Evolutionary conservation across 2,113 vertebrate species (phyloP), one percentile per base, ranked within the genome.

Genomic region (Heterotilapia buettikoferi): DNA sequence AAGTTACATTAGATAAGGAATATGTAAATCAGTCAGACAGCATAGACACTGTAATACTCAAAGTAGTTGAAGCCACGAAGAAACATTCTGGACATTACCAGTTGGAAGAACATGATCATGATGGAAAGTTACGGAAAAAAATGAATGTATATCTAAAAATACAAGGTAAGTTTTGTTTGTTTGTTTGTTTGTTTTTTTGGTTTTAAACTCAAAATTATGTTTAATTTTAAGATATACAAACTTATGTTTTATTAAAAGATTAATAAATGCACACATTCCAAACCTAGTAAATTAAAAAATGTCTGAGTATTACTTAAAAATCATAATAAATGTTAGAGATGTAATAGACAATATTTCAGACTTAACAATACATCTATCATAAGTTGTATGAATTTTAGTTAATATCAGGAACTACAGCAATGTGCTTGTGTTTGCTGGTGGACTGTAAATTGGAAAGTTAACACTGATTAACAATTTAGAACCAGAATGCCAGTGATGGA

Each of bases 11-110:
- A 2, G 0, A 83, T 88, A 4, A 6, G 2, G 29, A 84, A 5
- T 50, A 53, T 29, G 1, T 4, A 5, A 50, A 50, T 47, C 57
- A 61, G 0, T 5, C 6, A 4, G 9, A 26, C 8, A 18, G 54
- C 26, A 53, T 88, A 5, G 3, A 10, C 2, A 47, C 79, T 47
- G 53, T 81, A 66, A 87, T 29, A 19, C 50, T 93, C 3, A 63
- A 21, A 43, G 38, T 91, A 1, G 40, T 71, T 3, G 43, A 87
- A 0, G 61, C 56, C 56, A 73, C 5, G 5, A 81, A 92, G 36
- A 82, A 3, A 14, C 68, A 93, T 80, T 80, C 89, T 33, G 94
- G 92, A 86, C 4, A 57, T 47, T 95, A 95, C 18, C 0, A 0
- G 4, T 1, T 93, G 19, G 26, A 84, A 8, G 45, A 80, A 43